phyloP scores from a whole-genome alignment of 2,113 vertebrate species.

The Trinectes maculatus region DNA sequence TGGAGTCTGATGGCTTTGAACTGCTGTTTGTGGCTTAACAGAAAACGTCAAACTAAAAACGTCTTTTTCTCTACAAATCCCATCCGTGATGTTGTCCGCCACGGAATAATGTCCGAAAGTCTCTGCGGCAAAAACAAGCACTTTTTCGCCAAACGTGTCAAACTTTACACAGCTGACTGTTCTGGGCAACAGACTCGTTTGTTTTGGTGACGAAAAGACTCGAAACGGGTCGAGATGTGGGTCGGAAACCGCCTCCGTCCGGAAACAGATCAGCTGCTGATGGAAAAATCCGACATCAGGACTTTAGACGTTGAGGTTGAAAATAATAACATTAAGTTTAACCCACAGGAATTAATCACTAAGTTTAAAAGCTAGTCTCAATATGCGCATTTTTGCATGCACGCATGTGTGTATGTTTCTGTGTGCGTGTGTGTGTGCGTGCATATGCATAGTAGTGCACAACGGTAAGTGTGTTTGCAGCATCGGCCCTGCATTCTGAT shows the following conservation, averaged over 20 bases:
- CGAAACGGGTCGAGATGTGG: conserved; percentile 7
- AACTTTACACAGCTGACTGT: not conserved
- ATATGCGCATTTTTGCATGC: too few species aligned
- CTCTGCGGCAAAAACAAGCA: not conserved
- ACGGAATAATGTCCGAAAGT: not conserved
- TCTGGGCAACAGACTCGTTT: not conserved
- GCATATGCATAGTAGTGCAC: not conserved
- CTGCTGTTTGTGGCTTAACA: not conserved
- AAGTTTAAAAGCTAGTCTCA: conserved; percentile 17
- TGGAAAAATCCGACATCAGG: conserved; percentile 27
- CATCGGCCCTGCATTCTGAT: conserved; percentile 32
- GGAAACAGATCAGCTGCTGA: not conserved
- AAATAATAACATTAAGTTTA: conserved; percentile 2
- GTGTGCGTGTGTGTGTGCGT: not conserved
- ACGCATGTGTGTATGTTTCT: too few species aligned
- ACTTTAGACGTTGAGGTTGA: conserved; percentile 13
- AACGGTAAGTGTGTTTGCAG: not conserved
- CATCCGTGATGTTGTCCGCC: not conserved
- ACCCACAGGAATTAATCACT: conserved; percentile 41
- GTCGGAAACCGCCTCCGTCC: conserved; percentile 14
- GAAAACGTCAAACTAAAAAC: not conserved
- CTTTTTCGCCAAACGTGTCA: not conserved
- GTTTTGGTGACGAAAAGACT: not conserved
- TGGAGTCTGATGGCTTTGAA: not conserved
- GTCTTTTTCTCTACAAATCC: not conserved